These are phyloP conservation scores for Gallinago stenura DNA, from an alignment of 2,797 vertebrate genomes.

Conservation along the genomic window DNA sequence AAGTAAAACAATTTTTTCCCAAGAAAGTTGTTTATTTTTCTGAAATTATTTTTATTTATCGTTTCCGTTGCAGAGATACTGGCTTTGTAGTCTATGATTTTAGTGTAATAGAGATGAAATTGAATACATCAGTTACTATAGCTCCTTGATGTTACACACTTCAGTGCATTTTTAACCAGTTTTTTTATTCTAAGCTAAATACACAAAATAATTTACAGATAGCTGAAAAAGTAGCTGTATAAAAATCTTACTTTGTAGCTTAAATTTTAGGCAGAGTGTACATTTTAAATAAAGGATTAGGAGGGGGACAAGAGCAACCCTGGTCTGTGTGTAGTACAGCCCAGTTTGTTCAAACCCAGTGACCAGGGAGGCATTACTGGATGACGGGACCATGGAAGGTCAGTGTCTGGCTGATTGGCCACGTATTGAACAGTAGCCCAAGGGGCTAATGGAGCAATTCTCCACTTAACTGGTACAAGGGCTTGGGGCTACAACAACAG, in stretches of 20 bases:
- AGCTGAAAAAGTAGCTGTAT: not conserved
- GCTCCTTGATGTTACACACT: not conserved
- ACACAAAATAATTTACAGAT: not conserved
- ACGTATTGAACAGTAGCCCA: not conserved
- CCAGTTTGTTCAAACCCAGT: not conserved
- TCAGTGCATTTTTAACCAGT: not conserved
- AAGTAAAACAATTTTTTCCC: not conserved
- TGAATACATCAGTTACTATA: not conserved
- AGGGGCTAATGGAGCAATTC: not conserved
- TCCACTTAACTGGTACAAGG: not conserved
- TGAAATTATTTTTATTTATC: not conserved
- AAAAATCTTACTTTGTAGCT: not conserved
- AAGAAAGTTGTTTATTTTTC: not conserved
- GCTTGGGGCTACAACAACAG: not conserved
- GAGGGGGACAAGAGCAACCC: not conserved
- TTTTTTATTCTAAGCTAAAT: not conserved
- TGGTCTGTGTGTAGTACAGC: not conserved
- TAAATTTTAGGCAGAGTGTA: not conserved
- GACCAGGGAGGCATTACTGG: not conserved
- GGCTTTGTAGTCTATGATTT: not conserved
- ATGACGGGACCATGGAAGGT: not conserved
- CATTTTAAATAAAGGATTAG: not conserved
- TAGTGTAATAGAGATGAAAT: not conserved
- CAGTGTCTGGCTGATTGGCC: not conserved
- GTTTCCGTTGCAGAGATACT: not conserved